phyloP scores from a whole-genome alignment of 2,797 vertebrate species.

The Bradypodion ventrale region DNA sequence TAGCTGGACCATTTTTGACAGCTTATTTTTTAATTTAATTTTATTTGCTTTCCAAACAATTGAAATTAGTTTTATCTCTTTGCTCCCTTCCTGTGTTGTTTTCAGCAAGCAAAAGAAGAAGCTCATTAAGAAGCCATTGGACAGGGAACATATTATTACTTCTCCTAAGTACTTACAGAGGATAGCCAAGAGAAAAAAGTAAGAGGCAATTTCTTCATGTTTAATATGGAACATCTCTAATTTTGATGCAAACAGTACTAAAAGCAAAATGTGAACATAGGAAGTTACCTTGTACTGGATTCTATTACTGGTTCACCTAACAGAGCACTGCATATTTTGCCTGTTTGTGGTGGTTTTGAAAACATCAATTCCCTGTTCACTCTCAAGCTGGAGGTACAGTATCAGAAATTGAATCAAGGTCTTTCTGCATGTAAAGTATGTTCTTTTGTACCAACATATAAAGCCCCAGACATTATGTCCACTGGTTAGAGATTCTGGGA shows the following conservation, averaged over 20 bases:
- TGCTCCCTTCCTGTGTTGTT: slow-evolving; percentile 31
- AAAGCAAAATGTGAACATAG: no score
- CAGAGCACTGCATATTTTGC: no score
- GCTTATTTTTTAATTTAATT: no score
- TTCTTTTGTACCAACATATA: no score
- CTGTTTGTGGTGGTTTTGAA: not conserved
- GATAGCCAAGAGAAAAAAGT: slow-evolving; percentile 76
- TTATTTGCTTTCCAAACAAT: no score
- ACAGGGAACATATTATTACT: slow-evolving; percentile 87
- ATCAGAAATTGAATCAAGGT: not conserved
- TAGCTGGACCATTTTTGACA: not conserved
- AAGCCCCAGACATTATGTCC: no score
- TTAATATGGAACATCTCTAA: no score
- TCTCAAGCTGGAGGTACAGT: no score
- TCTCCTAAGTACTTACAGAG: slow-evolving; percentile 86
- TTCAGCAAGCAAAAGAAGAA: slow-evolving; percentile 89
- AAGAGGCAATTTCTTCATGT: slow-evolving; percentile 46
- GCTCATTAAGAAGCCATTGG: slow-evolving; percentile 88
- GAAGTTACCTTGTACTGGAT: not conserved
- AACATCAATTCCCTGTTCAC: not conserved
- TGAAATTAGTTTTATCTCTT: not conserved
- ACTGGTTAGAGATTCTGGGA: no score
- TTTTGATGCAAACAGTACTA: no score
- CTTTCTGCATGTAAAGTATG: not conserved
- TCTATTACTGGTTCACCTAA: no score